Base-by-base conservation (phyloP, 2,113 vertebrate species). In the Elaphurus davidianus region DNA sequence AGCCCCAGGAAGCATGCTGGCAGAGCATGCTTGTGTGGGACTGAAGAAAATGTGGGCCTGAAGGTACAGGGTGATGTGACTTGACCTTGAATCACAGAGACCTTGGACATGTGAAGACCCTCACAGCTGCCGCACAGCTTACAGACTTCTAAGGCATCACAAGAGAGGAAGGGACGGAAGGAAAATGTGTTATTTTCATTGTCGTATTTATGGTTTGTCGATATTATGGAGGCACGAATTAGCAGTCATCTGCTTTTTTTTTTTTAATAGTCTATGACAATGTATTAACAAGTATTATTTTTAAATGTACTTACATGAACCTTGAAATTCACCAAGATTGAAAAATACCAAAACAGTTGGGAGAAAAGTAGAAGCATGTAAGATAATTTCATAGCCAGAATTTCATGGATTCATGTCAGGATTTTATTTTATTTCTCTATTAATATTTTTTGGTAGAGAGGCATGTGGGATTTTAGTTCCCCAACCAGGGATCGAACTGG, bases 121-220 rank as follows among this genome's bases (percentile, higher is more conserved):
- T 76, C 15, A 7, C 12, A 5, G 45, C 64, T 43, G 0, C 55
- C 1, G n/a, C 14, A 12, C 0, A 17, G 12, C 54, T 52, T 16
- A 9, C 50, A 27, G 54, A 11, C 45, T 11, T 36, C 21, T 1
- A 36, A 55, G 54, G 13, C 36, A 6, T 54, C 67, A 5, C 2
- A 4, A n/a, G 25, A 50, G 8, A 67, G 59, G 21, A 79, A 23
- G 60, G 21, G 21, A 8, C 55, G 6, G 7, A 47, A 64, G 33
- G 21, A 55, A 84, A 59, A 50, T 30, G 4, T 3, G 25, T 36
- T 64, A 6, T 81, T 59, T 78, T 59, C 33, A 28, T 9, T 33
- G 47, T 40, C 36, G 13, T 57, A 50, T 25, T 79, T 30, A 57
- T 50, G 25, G 47, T 45, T 57, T 14, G 30, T 33, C 71, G 30